Conservation (phyloP, 2,113 vertebrate genomes). For the Saccopteryx leptura region DNA sequence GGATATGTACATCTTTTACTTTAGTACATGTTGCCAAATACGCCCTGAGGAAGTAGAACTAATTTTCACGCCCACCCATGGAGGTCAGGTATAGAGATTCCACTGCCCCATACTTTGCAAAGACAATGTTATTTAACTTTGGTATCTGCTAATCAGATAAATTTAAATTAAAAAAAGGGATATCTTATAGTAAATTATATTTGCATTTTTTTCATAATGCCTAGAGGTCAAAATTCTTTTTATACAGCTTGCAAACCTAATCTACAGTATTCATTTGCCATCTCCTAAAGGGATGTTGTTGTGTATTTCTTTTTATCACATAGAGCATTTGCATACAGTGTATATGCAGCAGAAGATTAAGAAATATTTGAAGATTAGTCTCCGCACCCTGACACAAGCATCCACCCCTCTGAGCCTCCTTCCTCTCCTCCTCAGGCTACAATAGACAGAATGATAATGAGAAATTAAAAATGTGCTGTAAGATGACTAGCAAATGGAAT, state of each 20-base stretch:
- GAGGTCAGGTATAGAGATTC: accelerated
- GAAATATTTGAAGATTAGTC: slow-evolving; percentile 15
- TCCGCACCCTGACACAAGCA: background rate
- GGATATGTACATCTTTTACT: background rate
- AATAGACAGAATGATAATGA: background rate
- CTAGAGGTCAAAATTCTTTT: slow-evolving; percentile 37
- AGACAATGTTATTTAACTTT: background rate
- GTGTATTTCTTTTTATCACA: background rate
- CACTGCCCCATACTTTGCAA: background rate
- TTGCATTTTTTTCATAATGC: background rate
- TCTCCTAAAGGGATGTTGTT: background rate
- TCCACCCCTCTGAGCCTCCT: slow-evolving; percentile 1
- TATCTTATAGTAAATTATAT: slow-evolving; percentile 15
- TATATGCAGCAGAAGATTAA: slow-evolving; percentile 17
- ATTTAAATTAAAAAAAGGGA: accelerated
- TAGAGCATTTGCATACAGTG: background rate
- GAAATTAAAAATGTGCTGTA: background rate
- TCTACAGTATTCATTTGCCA: background rate
- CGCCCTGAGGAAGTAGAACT: background rate
- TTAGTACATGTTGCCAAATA: slow-evolving; percentile 29
- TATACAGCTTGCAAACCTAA: background rate
- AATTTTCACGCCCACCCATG: background rate
- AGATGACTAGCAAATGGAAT: background rate
- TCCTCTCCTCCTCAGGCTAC: slow-evolving; percentile 41
- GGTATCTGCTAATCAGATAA: background rate